Conservation (phyloP, 2,113 vertebrate species). For the Micronycteris hirsuta region DNA sequence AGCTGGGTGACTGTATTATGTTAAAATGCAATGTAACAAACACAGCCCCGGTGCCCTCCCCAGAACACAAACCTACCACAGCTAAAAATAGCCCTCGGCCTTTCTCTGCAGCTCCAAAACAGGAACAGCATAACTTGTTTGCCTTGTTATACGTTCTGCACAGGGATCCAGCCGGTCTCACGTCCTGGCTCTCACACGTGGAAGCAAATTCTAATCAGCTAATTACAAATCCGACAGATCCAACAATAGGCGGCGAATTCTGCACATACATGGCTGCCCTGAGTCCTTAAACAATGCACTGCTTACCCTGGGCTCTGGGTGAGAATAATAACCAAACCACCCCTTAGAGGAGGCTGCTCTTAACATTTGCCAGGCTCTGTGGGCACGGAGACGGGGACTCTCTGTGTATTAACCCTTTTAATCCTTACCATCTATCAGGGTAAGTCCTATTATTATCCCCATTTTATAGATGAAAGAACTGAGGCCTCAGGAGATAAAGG, state of each 20-base stretch:
- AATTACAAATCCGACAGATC: neutral
- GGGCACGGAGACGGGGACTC: neutral
- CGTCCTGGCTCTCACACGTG: conserved; percentile 12
- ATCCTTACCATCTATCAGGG: neutral
- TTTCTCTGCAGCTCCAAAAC: conserved; percentile 48
- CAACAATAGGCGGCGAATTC: conserved; percentile 11
- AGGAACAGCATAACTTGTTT: conserved; percentile 56
- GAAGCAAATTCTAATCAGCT: neutral
- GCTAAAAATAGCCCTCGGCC: conserved; percentile 58
- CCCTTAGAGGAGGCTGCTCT: neutral
- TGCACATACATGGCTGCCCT: neutral
- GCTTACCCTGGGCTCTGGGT: neutral
- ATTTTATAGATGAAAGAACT: neutral
- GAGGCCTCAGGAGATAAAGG: neutral
- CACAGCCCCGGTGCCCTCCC: neutral
- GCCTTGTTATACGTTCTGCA: neutral
- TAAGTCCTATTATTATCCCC: neutral
- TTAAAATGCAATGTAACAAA: conserved; percentile 32
- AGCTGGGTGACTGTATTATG: conserved; percentile 30
- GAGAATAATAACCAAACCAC: neutral
- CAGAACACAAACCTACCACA: conserved; percentile 32
- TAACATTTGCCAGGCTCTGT: neutral
- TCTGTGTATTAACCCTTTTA: neutral
- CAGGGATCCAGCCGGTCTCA: neutral
- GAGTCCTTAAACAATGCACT: neutral